Percentiles rank a stretch among this genome's conserved stretches.
phyloP scores from a whole-genome alignment of 2,113 vertebrate species.

The Ictalurus furcatus region DNA sequence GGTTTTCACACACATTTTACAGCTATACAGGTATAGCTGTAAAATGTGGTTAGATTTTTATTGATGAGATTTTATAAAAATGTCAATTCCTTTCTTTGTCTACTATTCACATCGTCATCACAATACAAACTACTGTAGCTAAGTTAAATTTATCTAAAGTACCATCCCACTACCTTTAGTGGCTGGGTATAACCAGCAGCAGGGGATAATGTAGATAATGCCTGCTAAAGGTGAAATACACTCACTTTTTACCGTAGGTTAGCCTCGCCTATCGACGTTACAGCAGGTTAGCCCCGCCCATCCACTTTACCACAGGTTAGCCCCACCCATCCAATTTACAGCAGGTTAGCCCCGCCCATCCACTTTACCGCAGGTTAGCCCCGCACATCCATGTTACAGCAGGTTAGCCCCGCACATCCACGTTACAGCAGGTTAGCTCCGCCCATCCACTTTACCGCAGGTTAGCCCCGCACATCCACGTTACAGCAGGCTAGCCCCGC shows the following conservation, averaged over 20 bases:
- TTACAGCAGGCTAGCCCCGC: neutral
- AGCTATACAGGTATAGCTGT: neutral
- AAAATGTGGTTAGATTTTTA: neutral
- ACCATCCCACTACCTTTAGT: neutral
- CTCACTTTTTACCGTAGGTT: neutral
- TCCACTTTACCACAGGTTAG: no score
- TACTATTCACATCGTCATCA: neutral
- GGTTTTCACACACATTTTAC: neutral
- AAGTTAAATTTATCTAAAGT: no score
- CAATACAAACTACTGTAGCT: neutral
- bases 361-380: no score
- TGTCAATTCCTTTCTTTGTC: neutral
- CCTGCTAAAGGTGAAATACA: neutral
- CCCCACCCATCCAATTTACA: no score
- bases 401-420: neutral
- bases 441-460: neutral
- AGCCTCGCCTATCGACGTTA: no score
- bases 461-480: neutral
- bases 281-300: no score
- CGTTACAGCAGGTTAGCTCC: neutral
- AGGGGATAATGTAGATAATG: no score
- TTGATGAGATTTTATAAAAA: neutral
- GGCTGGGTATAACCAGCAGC: neutral
- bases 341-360: no score
- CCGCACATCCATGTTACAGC: neutral